These are phyloP conservation scores for Hypolimnas misippus DNA, from an alignment of 2,888 invertebrate genomes.

Conservation along the genomic window DNA sequence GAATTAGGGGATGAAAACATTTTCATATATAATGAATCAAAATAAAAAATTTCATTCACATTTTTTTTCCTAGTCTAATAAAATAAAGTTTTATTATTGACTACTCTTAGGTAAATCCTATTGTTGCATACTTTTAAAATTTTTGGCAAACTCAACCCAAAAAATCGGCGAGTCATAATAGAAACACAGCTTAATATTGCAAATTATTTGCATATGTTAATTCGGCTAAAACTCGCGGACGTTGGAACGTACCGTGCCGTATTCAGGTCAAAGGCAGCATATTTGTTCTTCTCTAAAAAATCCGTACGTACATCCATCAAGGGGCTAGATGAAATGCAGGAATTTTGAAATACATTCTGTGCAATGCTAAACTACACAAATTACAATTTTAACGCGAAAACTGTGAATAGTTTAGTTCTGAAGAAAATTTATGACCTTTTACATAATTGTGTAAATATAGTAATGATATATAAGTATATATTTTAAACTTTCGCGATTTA, in stretches of 20 bases:
- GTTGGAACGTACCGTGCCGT: conserved; percentile 21
- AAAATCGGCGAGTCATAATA: conserved; percentile 5
- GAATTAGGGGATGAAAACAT: too few relatives aligned
- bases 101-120: too few relatives aligned
- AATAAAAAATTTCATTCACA: too few relatives aligned
- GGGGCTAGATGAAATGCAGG: conserved; percentile 23
- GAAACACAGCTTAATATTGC: conserved; percentile 37
- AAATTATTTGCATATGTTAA: conserved; percentile 47
- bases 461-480: too few relatives aligned
- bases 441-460: neutral
- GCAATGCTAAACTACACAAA: conserved; percentile 20
- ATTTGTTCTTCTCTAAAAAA: conserved; percentile 28
- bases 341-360: conserved; percentile 24
- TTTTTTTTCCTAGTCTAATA: too few relatives aligned
- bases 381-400: conserved; percentile 20
- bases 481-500: too few relatives aligned
- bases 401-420: conserved; percentile 9
- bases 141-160: neutral
- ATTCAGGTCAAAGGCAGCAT: conserved; percentile 35
- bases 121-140: too few relatives aligned
- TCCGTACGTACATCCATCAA: conserved; percentile 26
- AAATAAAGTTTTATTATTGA: too few relatives aligned
- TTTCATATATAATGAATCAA: too few relatives aligned
- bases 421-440: neutral
- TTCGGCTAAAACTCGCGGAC: conserved; percentile 40